These are phyloP conservation scores for Thamnophis sirtalis DNA, from an alignment of 2,113 vertebrate species.

Conservation along the genomic window DNA sequence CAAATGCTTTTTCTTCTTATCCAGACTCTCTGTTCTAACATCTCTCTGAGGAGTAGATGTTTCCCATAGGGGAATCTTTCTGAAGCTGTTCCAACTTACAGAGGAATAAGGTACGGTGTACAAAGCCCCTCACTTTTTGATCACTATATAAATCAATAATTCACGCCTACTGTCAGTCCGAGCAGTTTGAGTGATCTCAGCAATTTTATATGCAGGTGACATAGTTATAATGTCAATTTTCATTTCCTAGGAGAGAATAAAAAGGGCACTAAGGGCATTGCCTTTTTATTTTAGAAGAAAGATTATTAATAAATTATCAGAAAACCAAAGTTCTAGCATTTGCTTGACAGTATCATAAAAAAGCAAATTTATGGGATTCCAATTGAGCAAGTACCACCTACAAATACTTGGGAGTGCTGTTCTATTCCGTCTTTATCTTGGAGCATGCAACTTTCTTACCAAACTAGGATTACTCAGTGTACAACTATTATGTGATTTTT, in stretches of 20 bases:
- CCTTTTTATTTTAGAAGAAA: background rate
- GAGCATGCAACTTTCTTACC: background rate
- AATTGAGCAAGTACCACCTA: background rate
- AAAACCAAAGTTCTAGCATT: background rate
- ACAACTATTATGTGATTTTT: background rate
- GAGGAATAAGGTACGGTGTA: background rate
- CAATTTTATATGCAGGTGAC: background rate
- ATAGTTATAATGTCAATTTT: background rate
- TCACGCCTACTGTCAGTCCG: background rate
- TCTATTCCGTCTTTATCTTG: background rate
- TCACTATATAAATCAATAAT: background rate
- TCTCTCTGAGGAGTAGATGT: background rate
- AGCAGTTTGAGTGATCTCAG: background rate
- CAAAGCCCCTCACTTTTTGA: background rate
- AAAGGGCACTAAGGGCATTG: background rate
- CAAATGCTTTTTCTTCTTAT: background rate
- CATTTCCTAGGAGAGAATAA: background rate
- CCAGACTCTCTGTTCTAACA: background rate
- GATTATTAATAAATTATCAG: background rate
- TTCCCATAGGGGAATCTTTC: background rate
- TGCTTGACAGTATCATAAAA: background rate
- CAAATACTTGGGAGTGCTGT: background rate
- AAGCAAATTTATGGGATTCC: background rate
- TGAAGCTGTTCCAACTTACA: background rate
- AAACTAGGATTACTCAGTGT: background rate